Evolutionary conservation across 2,797 vertebrate genomes (phyloP).

Genomic region (Pterois miles): DNA sequence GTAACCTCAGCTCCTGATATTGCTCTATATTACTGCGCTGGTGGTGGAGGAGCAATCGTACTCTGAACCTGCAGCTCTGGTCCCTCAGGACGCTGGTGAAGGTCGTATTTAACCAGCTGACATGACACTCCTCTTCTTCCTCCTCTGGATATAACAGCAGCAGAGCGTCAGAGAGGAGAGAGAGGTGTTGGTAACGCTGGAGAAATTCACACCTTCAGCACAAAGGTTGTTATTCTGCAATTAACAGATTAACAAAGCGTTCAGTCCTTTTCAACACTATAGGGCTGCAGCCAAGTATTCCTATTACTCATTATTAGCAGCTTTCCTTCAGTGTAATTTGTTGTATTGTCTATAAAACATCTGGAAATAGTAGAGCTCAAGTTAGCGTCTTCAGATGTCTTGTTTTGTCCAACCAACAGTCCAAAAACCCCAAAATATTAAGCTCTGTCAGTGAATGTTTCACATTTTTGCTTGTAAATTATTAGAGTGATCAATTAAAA

Average conservation of each 20-base stretch:
- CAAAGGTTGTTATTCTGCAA: neutral
- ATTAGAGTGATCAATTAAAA: neutral
- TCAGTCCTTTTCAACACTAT: rapidly evolving
- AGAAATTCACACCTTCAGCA: conserved; percentile 17
- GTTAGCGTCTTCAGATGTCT: too few species aligned
- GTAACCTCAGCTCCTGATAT: neutral
- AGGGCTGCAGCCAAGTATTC: neutral
- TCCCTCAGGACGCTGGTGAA: conserved; percentile 45
- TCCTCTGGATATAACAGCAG: conserved; percentile 14
- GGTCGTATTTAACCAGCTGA: conserved; percentile 58
- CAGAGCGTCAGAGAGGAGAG: neutral
- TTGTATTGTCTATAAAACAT: neutral
- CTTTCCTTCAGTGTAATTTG: neutral
- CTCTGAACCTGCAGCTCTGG: neutral
- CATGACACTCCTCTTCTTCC: neutral
- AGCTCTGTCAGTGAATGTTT: neutral
- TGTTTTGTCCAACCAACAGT: neutral
- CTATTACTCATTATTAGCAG: neutral
- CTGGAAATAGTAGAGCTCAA: neutral
- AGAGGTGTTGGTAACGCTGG: neutral
- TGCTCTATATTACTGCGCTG: conserved; percentile 22
- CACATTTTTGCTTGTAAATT: neutral
- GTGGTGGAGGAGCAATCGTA: conserved; percentile 5
- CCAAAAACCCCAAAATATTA: neutral
- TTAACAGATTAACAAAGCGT: conserved; percentile 9